Evolutionary conservation across 64 coral and sea anemone genomes (phyloP).

Genomic region (Stichodactyla helianthus): DNA sequence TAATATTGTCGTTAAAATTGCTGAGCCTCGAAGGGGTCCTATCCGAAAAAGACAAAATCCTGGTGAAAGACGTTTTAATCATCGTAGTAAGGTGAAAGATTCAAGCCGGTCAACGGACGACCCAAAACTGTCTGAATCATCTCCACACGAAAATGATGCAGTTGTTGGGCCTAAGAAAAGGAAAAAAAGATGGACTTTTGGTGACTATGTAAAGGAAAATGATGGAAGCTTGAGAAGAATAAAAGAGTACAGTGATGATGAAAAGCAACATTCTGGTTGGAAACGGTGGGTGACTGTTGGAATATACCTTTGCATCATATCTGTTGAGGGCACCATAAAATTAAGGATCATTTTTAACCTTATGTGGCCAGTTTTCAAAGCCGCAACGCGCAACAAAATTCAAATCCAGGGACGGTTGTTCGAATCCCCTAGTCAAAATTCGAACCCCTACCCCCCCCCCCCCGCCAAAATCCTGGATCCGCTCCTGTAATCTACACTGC

Average conservation of each 20-base stretch:
- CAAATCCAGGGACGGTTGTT: no score
- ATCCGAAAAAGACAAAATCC: neutral
- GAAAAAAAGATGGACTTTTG: neutral
- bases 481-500: no score
- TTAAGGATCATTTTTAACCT: no score
- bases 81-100: neutral
- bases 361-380: no score
- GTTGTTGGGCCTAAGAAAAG: neutral
- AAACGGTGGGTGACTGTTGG: neutral
- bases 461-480: no score
- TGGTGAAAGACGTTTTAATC: neutral
- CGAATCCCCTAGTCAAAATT: no score
- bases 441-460: no score
- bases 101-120: neutral
- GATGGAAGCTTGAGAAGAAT: slow-evolving; percentile 5
- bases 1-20: slow-evolving; percentile 18
- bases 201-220: neutral
- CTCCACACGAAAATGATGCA: neutral
- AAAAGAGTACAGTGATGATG: neutral
- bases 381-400: no score
- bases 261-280: neutral
- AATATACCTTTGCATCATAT: no score
- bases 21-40: neutral
- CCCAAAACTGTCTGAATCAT: neutral
- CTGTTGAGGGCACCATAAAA: no score